Evolutionary conservation across 2,797 vertebrate genomes (phyloP).

Genomic region (Numenius phaeopus): DNA sequence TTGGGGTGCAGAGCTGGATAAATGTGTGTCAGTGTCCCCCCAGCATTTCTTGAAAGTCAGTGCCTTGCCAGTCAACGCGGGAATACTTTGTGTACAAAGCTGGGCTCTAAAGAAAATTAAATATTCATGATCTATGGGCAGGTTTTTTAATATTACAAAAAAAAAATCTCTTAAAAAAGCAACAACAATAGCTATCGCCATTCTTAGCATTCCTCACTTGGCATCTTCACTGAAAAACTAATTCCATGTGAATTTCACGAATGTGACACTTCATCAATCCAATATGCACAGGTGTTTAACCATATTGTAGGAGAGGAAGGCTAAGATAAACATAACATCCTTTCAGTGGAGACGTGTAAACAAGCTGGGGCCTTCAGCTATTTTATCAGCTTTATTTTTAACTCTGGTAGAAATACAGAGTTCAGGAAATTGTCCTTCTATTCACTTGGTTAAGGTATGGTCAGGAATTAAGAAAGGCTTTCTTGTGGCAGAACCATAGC

Average conservation of each 20-base stretch:
- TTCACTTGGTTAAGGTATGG: not conserved
- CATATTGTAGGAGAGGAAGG: slow-evolving; percentile 12
- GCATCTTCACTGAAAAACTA: not conserved
- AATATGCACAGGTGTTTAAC: slow-evolving; percentile 21
- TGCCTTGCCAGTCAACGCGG: not conserved
- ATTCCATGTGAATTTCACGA: not conserved
- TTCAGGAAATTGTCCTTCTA: not conserved
- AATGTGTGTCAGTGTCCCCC: no score
- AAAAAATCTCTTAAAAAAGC: not conserved
- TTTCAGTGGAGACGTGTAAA: slow-evolving; percentile 3
- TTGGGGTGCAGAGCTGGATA: not conserved
- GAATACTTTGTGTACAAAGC: not conserved
- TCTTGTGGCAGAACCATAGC: not conserved
- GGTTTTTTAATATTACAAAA: not conserved
- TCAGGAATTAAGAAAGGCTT: not conserved
- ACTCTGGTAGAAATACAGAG: not conserved
- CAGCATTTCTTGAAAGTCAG: not conserved
- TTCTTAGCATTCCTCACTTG: not conserved
- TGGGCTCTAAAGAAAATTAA: not conserved
- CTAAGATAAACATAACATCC: slow-evolving; percentile 19
- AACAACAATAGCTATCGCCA: not conserved
- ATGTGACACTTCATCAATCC: not conserved
- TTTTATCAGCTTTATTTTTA: slow-evolving; percentile 66
- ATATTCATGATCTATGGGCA: not conserved
- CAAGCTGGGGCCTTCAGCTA: not conserved